Conservation (phyloP, 2,113 vertebrate genomes). For the Ranitomeya variabilis region DNA sequence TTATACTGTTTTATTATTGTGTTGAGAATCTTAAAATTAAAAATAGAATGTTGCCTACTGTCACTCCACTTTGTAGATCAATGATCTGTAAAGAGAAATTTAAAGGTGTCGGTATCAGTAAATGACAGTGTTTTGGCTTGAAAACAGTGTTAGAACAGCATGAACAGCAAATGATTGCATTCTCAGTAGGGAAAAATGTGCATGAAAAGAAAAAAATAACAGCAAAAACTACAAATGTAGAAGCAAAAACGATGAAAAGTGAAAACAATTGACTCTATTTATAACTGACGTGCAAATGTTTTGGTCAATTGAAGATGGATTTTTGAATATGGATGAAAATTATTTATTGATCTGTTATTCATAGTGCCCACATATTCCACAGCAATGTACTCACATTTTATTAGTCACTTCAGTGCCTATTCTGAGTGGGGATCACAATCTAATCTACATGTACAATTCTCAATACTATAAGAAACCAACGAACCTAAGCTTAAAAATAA, state of each 20-base stretch:
- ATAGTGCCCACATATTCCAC: neutral
- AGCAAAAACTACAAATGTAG: neutral
- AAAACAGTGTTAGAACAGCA: slow-evolving; percentile 16
- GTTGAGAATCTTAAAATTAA: slow-evolving; percentile 1
- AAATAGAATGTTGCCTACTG: slow-evolving; percentile 32
- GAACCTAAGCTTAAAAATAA: too few species aligned
- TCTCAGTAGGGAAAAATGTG: neutral
- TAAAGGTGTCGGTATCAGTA: slow-evolving; percentile 53
- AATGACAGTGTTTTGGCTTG: slow-evolving; percentile 52
- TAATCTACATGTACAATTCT: neutral
- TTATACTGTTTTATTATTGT: slow-evolving; percentile 29
- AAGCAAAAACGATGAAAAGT: neutral
- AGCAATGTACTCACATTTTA: neutral
- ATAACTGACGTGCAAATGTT: neutral
- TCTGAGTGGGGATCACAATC: neutral
- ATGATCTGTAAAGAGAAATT: slow-evolving; percentile 46
- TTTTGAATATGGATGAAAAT: neutral
- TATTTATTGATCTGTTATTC: neutral
- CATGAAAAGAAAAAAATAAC: neutral
- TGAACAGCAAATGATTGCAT: slow-evolving; percentile 42
- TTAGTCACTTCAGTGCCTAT: neutral
- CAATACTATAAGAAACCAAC: too few species aligned
- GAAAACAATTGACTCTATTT: neutral
- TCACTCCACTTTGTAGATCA: slow-evolving; percentile 28
- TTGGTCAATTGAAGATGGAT: neutral